Evolutionary conservation across 2,888 invertebrate genomes (phyloP).

Genomic region (Leptogaster cylindrica): DNA sequence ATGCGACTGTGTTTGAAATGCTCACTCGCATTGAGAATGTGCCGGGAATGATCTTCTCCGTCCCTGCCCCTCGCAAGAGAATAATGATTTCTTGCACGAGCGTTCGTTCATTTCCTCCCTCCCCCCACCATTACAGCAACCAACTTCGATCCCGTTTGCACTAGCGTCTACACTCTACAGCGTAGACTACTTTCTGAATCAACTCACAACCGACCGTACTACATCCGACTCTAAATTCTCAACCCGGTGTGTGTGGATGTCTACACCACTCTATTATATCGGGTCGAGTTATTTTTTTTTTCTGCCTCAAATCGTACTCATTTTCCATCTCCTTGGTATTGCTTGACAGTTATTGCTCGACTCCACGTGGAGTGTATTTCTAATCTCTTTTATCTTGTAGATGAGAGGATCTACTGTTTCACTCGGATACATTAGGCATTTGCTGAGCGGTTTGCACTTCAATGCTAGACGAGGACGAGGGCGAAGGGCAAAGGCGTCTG

Average conservation of each 20-base stretch:
- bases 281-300: constrained; percentile 35
- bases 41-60: neutral
- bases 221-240: neutral
- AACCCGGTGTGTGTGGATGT: constrained; percentile 19
- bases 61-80: neutral
- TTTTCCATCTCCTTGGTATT: constrained; percentile 27
- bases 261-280: constrained; percentile 40
- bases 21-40: too few relatives aligned
- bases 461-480: constrained; percentile 30
- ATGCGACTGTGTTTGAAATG: constrained; percentile 26
- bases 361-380: constrained; percentile 28
- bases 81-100: constrained; percentile 17
- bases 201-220: neutral
- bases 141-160: neutral
- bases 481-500: too few relatives aligned
- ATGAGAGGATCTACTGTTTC: neutral
- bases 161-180: too few relatives aligned
- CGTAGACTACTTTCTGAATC: too few relatives aligned
- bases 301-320: constrained; percentile 36
- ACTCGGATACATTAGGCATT: neutral
- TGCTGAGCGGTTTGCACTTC: constrained; percentile 28
- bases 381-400: neutral
- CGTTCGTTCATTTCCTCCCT: neutral
- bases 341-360: constrained; percentile 29
- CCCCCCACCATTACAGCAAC: neutral